phyloP scores from a whole-genome alignment of 2,113 vertebrate species.

The Egretta garzetta region DNA sequence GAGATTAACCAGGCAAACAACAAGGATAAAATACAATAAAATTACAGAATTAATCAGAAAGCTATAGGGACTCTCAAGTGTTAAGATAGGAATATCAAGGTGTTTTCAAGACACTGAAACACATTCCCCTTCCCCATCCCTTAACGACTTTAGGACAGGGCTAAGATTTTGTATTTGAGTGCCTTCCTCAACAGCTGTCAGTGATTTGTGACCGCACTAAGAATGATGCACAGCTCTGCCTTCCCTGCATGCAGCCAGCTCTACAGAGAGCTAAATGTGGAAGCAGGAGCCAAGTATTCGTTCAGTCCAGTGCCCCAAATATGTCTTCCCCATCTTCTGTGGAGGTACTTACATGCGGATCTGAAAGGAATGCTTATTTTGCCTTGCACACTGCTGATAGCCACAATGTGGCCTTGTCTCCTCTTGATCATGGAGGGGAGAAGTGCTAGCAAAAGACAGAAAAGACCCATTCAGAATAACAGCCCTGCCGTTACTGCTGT shows the following conservation, averaged over 20 bases:
- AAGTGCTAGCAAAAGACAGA: conserved; percentile 75
- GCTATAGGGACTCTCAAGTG: background rate
- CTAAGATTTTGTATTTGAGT: background rate
- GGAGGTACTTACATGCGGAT: conserved; percentile 90
- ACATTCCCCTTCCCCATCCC: background rate
- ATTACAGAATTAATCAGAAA: background rate
- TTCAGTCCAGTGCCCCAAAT: background rate
- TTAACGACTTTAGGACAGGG: background rate
- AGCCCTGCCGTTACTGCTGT: background rate
- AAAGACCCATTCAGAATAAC: conserved; percentile 30
- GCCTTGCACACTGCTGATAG: conserved; percentile 95
- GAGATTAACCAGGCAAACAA: background rate
- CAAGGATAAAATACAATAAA: background rate
- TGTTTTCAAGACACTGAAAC: background rate
- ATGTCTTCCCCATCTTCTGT: background rate
- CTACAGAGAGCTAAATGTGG: background rate
- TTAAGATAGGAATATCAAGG: background rate
- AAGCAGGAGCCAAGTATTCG: conserved; percentile 21
- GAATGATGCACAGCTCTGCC: background rate
- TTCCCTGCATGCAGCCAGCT: background rate
- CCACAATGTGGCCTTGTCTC: conserved; percentile 86
- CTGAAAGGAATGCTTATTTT: conserved; percentile 93
- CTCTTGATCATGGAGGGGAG: conserved; percentile 90
- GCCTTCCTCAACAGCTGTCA: background rate
- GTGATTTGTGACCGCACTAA: background rate